A percentile compares a stretch with the other conserved stretches of the same genome.
Evolutionary conservation across 2,888 invertebrate genomes (phyloP).

Genomic region (Seira musarum): DNA sequence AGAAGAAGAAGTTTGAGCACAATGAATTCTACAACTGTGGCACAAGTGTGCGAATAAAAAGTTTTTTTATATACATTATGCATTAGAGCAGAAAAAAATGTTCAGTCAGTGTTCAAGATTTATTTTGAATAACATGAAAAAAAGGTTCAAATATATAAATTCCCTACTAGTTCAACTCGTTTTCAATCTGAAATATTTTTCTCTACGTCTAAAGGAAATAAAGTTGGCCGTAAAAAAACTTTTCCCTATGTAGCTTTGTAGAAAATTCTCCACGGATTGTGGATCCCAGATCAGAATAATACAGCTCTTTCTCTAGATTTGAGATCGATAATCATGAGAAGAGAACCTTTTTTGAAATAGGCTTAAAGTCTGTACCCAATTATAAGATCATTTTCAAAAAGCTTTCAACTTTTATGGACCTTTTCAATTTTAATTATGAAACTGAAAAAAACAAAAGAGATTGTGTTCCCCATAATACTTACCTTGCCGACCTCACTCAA

Average conservation of each 20-base stretch:
- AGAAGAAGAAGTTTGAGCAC: background rate
- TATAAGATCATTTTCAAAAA: conserved; percentile 4
- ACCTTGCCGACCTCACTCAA: background rate
- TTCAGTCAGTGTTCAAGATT: no score
- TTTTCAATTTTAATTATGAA: conserved; percentile 11
- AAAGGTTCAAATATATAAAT: no score
- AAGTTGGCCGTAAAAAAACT: conserved; percentile 6
- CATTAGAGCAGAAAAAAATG: no score
- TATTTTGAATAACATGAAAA: background rate
- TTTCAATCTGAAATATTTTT: background rate
- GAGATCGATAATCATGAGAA: conserved; percentile 9
- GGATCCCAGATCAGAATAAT: background rate
- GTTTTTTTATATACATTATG: background rate
- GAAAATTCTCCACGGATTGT: background rate
- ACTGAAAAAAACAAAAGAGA: background rate
- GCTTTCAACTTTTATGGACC: background rate
- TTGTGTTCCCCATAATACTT: background rate
- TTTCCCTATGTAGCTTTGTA: background rate
- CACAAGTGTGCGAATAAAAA: background rate
- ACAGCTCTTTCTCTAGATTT: background rate
- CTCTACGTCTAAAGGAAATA: no score
- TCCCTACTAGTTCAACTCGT: no score
- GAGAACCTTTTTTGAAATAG: conserved; percentile 1
- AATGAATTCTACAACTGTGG: background rate
- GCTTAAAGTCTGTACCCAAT: background rate